Base-by-base conservation (phyloP, 2,888 invertebrate species). In the Erebia epiphron region DNA sequence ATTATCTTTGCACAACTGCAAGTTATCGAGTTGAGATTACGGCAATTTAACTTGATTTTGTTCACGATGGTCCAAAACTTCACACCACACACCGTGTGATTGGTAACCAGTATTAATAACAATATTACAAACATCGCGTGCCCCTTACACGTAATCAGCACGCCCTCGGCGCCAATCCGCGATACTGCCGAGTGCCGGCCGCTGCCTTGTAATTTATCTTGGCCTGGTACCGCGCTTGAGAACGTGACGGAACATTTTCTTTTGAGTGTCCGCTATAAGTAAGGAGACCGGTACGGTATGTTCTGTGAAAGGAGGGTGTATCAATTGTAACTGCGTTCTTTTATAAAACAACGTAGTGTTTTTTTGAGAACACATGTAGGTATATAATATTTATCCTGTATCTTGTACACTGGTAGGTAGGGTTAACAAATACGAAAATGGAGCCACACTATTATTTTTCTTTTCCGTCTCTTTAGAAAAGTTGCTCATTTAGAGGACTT, bases 171-270 rank as follows among this genome's bases (percentile, higher is more conserved):
- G 79, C 78, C 78, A 79, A 76, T 76, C 77, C 77, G 80, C 76
- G 77, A 78, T 79, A 81, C 79, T 76, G 77, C 74, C 75, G 77
- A 81, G 79, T 76, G 77, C 74, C 75, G 77, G 76, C 79, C 76
- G 78, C 80, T 76, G 75, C 76, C 82, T 81, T 80, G 83, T 88
- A 84, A 89, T 89, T 90, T 88, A 90, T 90, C 86, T 78, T 79
- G 78, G 80, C 86, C 85, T 87, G 83, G 87, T 89, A 83, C 80
- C 78, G 81, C 80, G 83, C 79, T 56, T 43, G 54, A 65, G 65
- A 56, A 56, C 14, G 11, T 65, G 54, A 54, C 43, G 43, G 43
- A 41, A 54, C 65, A 54, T 65, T 65, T 35, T 56, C 54, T 26
- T 26, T 26, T 26, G 3, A 26, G 26, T 4, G 26, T 26, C 26